Conservation (phyloP, 2,888 invertebrate species). For the Notocelia uddmanniana region DNA sequence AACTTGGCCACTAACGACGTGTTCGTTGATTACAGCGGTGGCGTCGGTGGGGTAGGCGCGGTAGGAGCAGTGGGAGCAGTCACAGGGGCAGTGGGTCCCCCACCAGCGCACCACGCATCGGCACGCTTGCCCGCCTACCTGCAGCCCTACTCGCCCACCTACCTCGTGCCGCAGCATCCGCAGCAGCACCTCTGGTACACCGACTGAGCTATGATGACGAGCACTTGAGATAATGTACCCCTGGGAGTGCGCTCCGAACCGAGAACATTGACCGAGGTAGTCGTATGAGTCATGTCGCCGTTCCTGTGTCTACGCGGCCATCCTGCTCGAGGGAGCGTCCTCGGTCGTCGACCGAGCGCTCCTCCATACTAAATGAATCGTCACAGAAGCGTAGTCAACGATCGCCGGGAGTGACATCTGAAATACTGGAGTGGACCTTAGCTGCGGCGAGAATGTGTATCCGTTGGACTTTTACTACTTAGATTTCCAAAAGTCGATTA, state of each 20-base stretch:
- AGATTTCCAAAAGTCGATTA: not conserved
- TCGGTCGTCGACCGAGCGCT: not conserved
- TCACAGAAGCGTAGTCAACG: not conserved
- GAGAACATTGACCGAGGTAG: no score
- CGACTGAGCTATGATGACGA: conserved; percentile 75
- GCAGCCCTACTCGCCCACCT: conserved; percentile 81
- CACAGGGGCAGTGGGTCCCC: conserved; percentile 88
- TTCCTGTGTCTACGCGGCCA: no score
- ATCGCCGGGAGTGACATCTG: not conserved
- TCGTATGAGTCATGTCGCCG: no score
- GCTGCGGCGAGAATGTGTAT: not conserved
- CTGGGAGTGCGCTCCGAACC: no score
- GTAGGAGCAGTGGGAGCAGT: conserved; percentile 57
- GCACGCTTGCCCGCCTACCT: conserved; percentile 83
- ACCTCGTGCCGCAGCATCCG: conserved; percentile 75
- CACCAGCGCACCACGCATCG: conserved; percentile 94
- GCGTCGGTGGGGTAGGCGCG: conserved; percentile 53
- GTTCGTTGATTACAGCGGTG: conserved; percentile 55
- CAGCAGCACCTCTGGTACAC: conserved; percentile 93
- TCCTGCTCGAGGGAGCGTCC: conserved; percentile 22
- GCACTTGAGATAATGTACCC: no score
- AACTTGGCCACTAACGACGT: not conserved
- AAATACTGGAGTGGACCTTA: not conserved
- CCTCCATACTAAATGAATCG: not conserved
- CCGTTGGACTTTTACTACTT: not conserved